Evolutionary conservation across 2,888 invertebrate species (phyloP).

Genomic region (Orthonychiurus folsomi): DNA sequence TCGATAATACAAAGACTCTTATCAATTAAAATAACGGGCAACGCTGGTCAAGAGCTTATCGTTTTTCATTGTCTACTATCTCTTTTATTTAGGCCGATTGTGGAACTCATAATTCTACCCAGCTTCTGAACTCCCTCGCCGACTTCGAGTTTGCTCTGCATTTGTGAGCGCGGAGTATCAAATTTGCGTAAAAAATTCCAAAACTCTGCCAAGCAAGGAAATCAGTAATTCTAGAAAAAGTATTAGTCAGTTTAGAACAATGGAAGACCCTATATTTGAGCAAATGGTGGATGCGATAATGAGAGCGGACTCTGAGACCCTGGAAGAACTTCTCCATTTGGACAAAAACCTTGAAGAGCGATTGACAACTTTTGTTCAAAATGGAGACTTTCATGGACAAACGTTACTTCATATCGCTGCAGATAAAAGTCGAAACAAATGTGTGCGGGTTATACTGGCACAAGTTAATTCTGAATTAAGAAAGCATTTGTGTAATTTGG

Average conservation of each 20-base stretch:
- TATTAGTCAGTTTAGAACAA: not conserved
- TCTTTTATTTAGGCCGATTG: no score
- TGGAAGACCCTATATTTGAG: not conserved
- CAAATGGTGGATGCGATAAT: not conserved
- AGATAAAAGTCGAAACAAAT: conserved; percentile 3
- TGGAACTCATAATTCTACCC: no score
- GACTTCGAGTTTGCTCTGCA: no score
- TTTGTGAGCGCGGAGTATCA: no score
- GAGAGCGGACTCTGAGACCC: not conserved
- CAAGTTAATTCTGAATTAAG: not conserved
- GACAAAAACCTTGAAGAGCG: not conserved
- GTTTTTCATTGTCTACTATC: no score
- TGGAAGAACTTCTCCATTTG: not conserved
- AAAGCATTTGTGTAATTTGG: not conserved
- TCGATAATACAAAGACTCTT: no score
- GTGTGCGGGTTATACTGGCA: conserved; percentile 1
- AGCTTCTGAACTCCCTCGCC: no score
- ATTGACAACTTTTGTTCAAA: not conserved
- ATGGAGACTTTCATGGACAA: not conserved
- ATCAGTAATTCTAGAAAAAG: no score
- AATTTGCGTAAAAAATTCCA: no score
- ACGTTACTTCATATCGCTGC: conserved; percentile 5
- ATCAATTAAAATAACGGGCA: no score
- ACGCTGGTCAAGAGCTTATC: no score
- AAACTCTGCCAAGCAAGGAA: no score